phyloP scores from a whole-genome alignment of 2,797 vertebrate species.

The Epinephelus awoara region DNA sequence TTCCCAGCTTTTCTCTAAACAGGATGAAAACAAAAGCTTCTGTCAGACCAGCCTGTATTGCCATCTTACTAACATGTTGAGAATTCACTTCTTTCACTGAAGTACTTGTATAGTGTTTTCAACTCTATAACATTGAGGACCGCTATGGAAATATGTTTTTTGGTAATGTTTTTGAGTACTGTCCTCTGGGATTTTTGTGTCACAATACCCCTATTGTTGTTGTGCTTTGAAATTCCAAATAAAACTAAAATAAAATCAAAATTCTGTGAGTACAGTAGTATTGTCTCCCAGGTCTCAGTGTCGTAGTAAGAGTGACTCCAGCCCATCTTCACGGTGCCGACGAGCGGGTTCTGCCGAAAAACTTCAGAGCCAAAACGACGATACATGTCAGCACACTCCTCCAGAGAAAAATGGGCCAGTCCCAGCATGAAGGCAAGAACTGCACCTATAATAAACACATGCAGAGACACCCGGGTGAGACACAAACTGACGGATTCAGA shows the following conservation, averaged over 20 bases:
- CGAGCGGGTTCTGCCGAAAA: slow-evolving; percentile 83
- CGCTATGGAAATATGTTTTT: too few relatives aligned
- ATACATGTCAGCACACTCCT: slow-evolving; percentile 86
- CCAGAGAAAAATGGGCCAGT: slow-evolving; percentile 79
- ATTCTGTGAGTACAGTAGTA: slow-evolving; percentile 74
- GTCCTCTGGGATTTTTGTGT: too few relatives aligned
- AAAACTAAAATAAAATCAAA: neutral
- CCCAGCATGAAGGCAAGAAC: slow-evolving; percentile 86
- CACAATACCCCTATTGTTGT: too few relatives aligned
- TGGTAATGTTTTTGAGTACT: too few relatives aligned
- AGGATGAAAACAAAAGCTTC: slow-evolving; percentile 28
- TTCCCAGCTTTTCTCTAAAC: slow-evolving; percentile 82
- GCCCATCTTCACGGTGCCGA: slow-evolving; percentile 87
- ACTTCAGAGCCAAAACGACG: slow-evolving; percentile 84
- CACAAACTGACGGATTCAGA: neutral
- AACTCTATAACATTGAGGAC: too few relatives aligned
- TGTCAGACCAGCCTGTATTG: neutral
- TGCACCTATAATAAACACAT: slow-evolving; percentile 72
- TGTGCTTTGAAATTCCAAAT: too few relatives aligned
- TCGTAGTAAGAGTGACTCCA: slow-evolving; percentile 87
- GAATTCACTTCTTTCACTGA: neutral
- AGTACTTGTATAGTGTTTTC: neutral
- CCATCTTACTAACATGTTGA: neutral
- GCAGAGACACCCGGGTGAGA: slow-evolving; percentile 15
- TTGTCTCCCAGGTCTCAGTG: slow-evolving; percentile 85